Evolutionary conservation across 2,113 vertebrate species (phyloP), one percentile per base, ranked within the genome.

Genomic region (Columba livia): DNA sequence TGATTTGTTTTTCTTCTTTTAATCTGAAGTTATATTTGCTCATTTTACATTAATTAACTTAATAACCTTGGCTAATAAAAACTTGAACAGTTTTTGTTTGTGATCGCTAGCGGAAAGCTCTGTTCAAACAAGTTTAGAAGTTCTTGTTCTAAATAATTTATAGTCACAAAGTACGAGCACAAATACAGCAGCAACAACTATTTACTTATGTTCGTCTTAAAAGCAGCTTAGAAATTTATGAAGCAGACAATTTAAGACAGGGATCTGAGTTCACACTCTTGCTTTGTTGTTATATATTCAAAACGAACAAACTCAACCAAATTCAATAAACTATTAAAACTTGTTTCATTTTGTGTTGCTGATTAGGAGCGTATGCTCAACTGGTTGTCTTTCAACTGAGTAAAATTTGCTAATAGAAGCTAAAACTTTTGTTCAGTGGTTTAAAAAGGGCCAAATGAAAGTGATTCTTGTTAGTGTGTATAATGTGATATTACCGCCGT

Each of bases 111-210:
- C 40, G 57, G 83, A 80, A 83, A 71, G 53, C 71, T 88, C 38
- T 84, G 26, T 70, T 90, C 72, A 96, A 94, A 90, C 15, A 56
- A 15, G 19, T 80, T 88, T 82, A 53, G 91, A 84, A 58, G 21
- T 67, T 90, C 61, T 62, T 75, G 34, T 38, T 79, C 32, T 94
- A 84, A 96, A 93, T 94, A 94, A 88, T 96, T 74, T 34, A 88
- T 47, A 16, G 5, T 32, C 36, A 79, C 19, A 24, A 82, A 93
- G 24, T 51, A 23, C 53, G 67, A 90, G 29, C 5, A 3, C 32
- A 38, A 58, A 51, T 62, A 54, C 51, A 79, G 57, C 51, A 75
- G 24, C 70, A 85, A 57, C 32, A 69, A 14, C 18, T 88, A 28
- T 79, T 96, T 94, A 57, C 57, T 72, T 85, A 34, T 4, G 58